Conservation (phyloP, 1,140 invertebrate genomes). For the Lucilia cuprina region DNA sequence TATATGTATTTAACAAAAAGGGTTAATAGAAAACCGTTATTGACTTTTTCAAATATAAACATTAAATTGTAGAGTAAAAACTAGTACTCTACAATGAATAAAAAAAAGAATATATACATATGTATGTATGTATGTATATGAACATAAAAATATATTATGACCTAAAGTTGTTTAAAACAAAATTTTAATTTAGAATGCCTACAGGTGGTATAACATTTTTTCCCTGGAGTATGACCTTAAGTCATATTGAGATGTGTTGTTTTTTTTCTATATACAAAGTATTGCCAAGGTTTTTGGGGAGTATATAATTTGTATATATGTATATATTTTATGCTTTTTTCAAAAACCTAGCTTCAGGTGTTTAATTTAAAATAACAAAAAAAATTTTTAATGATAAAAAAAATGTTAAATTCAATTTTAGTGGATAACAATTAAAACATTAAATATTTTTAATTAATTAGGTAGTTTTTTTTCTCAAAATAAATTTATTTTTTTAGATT, state of each 20-base stretch:
- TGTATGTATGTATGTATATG: too few species aligned
- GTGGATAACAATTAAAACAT: too few species aligned
- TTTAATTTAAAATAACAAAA: too few species aligned
- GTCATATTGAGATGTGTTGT: not conserved
- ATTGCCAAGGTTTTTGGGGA: not conserved
- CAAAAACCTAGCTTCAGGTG: not conserved
- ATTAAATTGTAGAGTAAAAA: too few species aligned
- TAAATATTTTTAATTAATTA: not conserved
- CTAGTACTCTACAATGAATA: too few species aligned
- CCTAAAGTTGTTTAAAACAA: not conserved
- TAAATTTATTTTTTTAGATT: not conserved
- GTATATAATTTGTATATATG: not conserved
- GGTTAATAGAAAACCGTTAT: not conserved
- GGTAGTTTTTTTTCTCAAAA: not conserved
- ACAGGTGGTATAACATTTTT: slow-evolving; percentile 13
- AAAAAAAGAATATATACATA: too few species aligned
- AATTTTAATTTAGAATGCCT: slow-evolving; percentile 18
- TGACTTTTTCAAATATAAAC: too few species aligned
- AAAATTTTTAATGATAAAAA: too few species aligned
- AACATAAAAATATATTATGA: not conserved
- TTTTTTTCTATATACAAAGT: not conserved
- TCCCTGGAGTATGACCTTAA: not conserved
- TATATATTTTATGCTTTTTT: not conserved
- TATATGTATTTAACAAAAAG: not conserved
- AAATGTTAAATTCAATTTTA: too few species aligned